Percentiles rank a stretch among this genome's conserved stretches.
Conservation (phyloP, 2,888 invertebrate species). For the Craniophora ligustri region DNA sequence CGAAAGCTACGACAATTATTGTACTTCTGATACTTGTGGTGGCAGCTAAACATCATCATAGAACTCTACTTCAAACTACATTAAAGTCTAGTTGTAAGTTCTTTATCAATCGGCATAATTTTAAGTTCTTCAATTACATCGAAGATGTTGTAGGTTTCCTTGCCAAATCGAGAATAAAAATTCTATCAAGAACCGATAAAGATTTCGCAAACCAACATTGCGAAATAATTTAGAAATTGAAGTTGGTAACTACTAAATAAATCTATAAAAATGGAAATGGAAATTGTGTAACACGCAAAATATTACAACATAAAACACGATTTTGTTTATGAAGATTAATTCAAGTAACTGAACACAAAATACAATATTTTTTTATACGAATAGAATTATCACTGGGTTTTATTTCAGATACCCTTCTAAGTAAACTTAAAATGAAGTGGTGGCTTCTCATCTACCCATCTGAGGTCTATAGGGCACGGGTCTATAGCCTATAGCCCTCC, state of each 20-base stretch:
- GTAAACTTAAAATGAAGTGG: no score
- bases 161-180: slow-evolving; percentile 30
- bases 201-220: slow-evolving; percentile 42
- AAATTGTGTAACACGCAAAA: slow-evolving; percentile 10
- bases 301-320: no score
- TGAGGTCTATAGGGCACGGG: no score
- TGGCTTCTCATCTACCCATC: no score
- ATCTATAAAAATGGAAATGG: slow-evolving; percentile 15
- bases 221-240: slow-evolving; percentile 16
- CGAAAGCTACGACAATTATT: slow-evolving; percentile 10
- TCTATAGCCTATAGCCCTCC: no score
- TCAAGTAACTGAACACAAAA: no score
- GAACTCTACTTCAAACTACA: slow-evolving; percentile 16
- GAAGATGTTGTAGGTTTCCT: slow-evolving; percentile 42
- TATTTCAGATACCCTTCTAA: no score
- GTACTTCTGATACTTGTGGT: slow-evolving; percentile 15
- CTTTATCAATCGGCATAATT: slow-evolving; percentile 29
- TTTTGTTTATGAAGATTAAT: no score
- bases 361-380: no score
- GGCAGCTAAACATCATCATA: slow-evolving; percentile 48
- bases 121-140: slow-evolving; percentile 44
- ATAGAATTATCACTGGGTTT: no score
- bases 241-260: slow-evolving; percentile 6
- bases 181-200: slow-evolving; percentile 50
- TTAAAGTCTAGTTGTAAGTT: neutral